A percentile compares a stretch with the other conserved stretches of the same genome.
These are phyloP conservation scores for Anguilla megastoma DNA, from an alignment of 2,797 vertebrate species.

Conservation along the genomic window DNA sequence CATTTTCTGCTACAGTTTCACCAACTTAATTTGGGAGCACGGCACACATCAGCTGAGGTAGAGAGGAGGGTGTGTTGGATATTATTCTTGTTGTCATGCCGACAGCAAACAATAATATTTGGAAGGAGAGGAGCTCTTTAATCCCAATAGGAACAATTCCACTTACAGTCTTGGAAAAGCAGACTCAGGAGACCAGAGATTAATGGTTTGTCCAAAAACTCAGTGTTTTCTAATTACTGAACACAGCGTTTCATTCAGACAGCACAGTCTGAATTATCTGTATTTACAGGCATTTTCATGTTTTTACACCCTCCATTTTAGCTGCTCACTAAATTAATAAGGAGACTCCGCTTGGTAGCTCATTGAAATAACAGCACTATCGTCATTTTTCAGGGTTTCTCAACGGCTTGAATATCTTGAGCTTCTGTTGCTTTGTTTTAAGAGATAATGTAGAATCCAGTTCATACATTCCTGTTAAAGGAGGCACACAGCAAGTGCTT, in stretches of 20 bases:
- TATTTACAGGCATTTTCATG: conserved; percentile 12
- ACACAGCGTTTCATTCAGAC: background rate
- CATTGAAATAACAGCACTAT: background rate
- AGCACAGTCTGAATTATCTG: background rate
- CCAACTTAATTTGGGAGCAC: too few species aligned
- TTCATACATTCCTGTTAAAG: too few species aligned
- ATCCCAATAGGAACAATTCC: background rate
- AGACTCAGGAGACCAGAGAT: background rate
- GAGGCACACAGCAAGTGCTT: too few species aligned
- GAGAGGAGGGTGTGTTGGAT: too few species aligned
- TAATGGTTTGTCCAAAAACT: background rate
- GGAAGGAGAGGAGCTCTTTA: background rate
- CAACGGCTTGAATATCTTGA: background rate
- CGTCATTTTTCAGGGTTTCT: background rate
- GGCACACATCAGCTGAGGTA: too few species aligned
- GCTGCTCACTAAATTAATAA: background rate
- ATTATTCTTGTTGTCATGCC: too few species aligned
- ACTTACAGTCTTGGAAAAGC: background rate
- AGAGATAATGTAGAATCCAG: too few species aligned
- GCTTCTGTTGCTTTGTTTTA: too few species aligned
- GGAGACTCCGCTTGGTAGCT: background rate
- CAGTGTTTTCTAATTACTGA: too few species aligned
- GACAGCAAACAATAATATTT: background rate
- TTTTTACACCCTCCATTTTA: conserved; percentile 15
- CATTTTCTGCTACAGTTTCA: too few species aligned